These are phyloP conservation scores for Boleophthalmus pectinirostris DNA, from an alignment of 2,113 vertebrate species.

Conservation along the genomic window DNA sequence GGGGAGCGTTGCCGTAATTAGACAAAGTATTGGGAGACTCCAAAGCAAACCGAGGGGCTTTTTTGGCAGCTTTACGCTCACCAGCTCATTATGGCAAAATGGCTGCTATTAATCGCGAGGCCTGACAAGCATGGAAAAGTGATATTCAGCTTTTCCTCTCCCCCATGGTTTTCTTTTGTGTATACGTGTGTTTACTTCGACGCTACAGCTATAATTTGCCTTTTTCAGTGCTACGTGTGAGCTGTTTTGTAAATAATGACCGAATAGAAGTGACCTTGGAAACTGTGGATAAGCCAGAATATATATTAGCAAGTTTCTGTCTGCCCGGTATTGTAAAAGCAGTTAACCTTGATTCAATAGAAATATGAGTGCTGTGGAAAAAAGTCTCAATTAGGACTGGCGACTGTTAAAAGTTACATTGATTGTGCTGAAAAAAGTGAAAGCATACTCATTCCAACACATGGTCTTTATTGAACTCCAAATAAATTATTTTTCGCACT, in stretches of 20 bases:
- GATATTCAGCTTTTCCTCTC: slow-evolving; percentile 49
- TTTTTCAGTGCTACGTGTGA: slow-evolving; percentile 23
- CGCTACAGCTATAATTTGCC: slow-evolving; percentile 18
- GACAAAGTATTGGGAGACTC: slow-evolving; percentile 62
- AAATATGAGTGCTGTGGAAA: not conserved
- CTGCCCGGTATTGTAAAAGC: not conserved
- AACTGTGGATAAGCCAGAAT: slow-evolving; percentile 19
- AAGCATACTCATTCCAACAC: not conserved
- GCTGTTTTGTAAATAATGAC: slow-evolving; percentile 37
- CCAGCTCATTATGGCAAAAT: slow-evolving; percentile 74
- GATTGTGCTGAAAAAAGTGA: not conserved
- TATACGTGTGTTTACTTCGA: slow-evolving; percentile 11
- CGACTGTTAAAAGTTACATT: no score
- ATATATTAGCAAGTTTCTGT: slow-evolving; percentile 8
- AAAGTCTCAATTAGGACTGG: not conserved
- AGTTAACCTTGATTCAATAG: not conserved
- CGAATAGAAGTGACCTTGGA: slow-evolving; percentile 36
- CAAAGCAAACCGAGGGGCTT: slow-evolving; percentile 65
- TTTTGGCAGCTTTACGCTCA: slow-evolving; percentile 64
- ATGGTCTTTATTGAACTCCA: not conserved
- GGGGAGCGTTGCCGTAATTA: slow-evolving; percentile 61
- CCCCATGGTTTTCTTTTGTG: slow-evolving; percentile 28
- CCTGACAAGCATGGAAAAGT: slow-evolving; percentile 67
- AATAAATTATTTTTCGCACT: not conserved
- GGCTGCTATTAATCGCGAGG: slow-evolving; percentile 68